Base-by-base conservation (phyloP, 2,888 invertebrate genomes). In the Altica lythri region DNA sequence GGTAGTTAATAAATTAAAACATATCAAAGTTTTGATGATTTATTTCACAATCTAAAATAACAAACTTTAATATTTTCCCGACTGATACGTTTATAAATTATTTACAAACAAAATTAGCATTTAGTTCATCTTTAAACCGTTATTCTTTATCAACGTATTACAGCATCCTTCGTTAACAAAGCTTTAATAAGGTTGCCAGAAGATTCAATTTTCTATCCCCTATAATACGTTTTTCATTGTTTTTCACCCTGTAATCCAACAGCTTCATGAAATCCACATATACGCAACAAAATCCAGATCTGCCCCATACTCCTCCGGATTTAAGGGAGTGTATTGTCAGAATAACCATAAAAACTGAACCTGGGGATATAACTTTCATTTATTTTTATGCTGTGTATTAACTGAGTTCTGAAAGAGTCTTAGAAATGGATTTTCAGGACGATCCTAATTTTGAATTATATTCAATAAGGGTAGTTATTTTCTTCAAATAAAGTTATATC, bases 191-290 rank as follows among this genome's bases (percentile, higher is more conserved):
- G 34, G 16, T 34, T 19, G 19, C 12, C 16, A 13, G n/a, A 34
- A 45, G 34, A 34, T 34, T 45, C 22, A 34, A 45, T 45, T 35
- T 45, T 35, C 45, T 45, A 45, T 45, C 45, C 45, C 19, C 13
- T n/a, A 25, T 45, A 45, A 45, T 45, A 19, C 25, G 32, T 45
- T 45, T 45, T 45, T 45, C 45, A 45, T 45, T 45, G 45, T 45
- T 45, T 42, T 34, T 34, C 45, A 34, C 45, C 22, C 16, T 22
- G 34, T 45, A 45, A 34, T 45, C 45, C 34, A 14, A 4, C 12
- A 6, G 32, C 34, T 45, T 9, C 13, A 34, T 25, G 34, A 34
- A 45, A 45, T 34, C 45, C 45, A 34, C 45, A 45, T 34, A 34
- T 10, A 45, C 25, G 34, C 34, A 45, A 14, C 35, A 5, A 19